phyloP scores from a whole-genome alignment of 2,888 invertebrate species.

The Brachypalpus laphriformis region DNA sequence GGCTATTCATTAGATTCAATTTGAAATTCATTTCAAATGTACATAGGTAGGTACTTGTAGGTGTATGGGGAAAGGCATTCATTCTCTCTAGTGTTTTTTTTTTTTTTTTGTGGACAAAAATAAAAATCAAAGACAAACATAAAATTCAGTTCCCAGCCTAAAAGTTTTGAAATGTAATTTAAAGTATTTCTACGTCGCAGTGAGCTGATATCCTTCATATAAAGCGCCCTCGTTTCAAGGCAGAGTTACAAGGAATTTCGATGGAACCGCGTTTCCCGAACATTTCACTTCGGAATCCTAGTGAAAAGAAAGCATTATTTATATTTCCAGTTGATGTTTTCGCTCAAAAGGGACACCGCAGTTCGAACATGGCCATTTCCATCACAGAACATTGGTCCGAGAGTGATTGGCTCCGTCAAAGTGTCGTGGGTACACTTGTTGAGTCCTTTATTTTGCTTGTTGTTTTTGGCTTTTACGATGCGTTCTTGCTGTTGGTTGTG shows the following conservation, averaged over 20 bases:
- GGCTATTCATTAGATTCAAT: slow-evolving; percentile 23
- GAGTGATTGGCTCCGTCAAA: slow-evolving; percentile 71
- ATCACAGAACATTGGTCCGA: slow-evolving; percentile 67
- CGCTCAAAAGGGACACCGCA: slow-evolving; percentile 66
- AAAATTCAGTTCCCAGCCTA: neutral
- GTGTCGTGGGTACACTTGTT: slow-evolving; percentile 62
- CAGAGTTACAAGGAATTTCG: neutral
- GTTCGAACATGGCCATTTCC: slow-evolving; percentile 71
- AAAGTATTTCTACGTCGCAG: slow-evolving; percentile 2
- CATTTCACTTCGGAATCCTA: neutral
- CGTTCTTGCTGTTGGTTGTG: slow-evolving; percentile 21
- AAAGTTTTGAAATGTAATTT: slow-evolving; percentile 48
- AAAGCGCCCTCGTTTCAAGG: neutral
- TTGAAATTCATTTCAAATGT: slow-evolving; percentile 32
- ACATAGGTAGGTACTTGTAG: neutral
- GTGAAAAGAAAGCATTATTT: slow-evolving; percentile 35
- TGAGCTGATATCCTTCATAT: neutral
- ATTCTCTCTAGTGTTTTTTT: too few species aligned
- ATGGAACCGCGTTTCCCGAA: slow-evolving; percentile 17
- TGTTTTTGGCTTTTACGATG: slow-evolving; percentile 60
- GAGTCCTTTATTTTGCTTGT: slow-evolving; percentile 50
- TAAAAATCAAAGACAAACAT: slow-evolving; percentile 23
- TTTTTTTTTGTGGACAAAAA: neutral
- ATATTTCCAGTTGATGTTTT: slow-evolving; percentile 61
- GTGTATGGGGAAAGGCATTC: neutral